Evolutionary conservation across 2,797 vertebrate species (phyloP), one percentile per base, ranked within the genome.

Genomic region (Corythornis leucogaster): DNA sequence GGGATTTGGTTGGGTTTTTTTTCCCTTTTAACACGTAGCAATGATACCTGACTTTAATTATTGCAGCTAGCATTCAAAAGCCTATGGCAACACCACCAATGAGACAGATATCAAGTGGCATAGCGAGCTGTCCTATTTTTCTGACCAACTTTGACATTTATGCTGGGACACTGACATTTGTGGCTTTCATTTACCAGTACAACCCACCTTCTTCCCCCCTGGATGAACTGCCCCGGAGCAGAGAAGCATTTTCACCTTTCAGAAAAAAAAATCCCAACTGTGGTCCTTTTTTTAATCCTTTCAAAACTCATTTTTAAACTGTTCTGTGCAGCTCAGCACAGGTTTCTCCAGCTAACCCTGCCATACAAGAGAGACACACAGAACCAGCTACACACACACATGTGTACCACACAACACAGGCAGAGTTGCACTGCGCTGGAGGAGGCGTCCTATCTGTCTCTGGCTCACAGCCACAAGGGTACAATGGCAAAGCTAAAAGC

Each of bases 391-490:
- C n/a, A 45, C 17, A 42, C 58, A 58, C 51, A 19, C 9, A 42
- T 4, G 14, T 50, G 4, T 46, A 43, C 55, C 89, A 46, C 40
- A 84, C 62, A 88, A 78, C 61, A 82, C 48, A 40, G 48, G 85
- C 73, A 71, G 93, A 89, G 90, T 11, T 46, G 77, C 85, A 79
- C n/a, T 1, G 15, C 38, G 55, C 24, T 5, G 84, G 87, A 94
- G 18, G 53, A 94, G 85, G 89, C 42, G 55, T 74, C 38, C 73
- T 80, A 84, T 89, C 82, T 78, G 43, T 68, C 87, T 70, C 82
- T 95, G 97, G 95, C 96, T 87, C 18, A 3, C 66, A 86, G 94
- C 92, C 96, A 94, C 25, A 17, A 91, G 79, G 91, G 92, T 94
- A 94, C 82, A 83, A 80, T 78, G 89, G 90, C 87, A 95, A 94